phyloP scores from a whole-genome alignment of 1,140 invertebrate genomes.

The Idris sp. region DNA sequence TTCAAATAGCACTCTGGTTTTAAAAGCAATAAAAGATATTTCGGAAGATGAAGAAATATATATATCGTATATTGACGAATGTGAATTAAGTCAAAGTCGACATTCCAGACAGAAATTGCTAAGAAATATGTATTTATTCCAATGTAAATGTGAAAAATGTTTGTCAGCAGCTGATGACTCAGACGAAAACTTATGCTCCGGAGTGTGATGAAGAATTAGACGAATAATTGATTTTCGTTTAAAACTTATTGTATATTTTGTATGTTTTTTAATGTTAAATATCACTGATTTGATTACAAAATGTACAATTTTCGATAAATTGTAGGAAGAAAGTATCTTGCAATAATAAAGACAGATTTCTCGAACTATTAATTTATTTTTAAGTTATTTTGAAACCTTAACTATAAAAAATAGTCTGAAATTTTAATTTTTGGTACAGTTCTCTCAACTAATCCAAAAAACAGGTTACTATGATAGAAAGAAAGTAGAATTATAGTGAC shows the following conservation, averaged over 20 bases:
- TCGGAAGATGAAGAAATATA: conserved; percentile 91
- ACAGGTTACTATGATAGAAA: too few species aligned
- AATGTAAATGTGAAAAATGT: conserved; percentile 90
- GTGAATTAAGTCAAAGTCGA: conserved; percentile 86
- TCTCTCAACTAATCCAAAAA: too few species aligned
- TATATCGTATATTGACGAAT: conserved; percentile 95
- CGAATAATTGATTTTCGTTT: conserved; percentile 17
- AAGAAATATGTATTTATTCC: conserved; percentile 91
- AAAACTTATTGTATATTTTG: too few species aligned
- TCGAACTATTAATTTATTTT: too few species aligned
- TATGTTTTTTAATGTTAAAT: not conserved
- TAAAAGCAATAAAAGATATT: conserved; percentile 88
- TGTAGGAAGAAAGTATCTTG: too few species aligned
- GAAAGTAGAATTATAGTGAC: too few species aligned
- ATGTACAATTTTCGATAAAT: too few species aligned
- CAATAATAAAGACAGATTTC: too few species aligned
- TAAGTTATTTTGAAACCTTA: too few species aligned
- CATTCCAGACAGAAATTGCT: conserved; percentile 91
- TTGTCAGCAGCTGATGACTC: conserved; percentile 84
- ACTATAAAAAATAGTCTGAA: too few species aligned
- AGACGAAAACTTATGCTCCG: conserved; percentile 86
- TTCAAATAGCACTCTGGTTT: conserved; percentile 87
- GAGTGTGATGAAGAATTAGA: conserved; percentile 62
- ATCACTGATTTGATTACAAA: not conserved
- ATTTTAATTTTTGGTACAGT: too few species aligned